These are phyloP conservation scores for Bombus waltoni DNA, from an alignment of 1,140 invertebrate species.

Conservation along the genomic window DNA sequence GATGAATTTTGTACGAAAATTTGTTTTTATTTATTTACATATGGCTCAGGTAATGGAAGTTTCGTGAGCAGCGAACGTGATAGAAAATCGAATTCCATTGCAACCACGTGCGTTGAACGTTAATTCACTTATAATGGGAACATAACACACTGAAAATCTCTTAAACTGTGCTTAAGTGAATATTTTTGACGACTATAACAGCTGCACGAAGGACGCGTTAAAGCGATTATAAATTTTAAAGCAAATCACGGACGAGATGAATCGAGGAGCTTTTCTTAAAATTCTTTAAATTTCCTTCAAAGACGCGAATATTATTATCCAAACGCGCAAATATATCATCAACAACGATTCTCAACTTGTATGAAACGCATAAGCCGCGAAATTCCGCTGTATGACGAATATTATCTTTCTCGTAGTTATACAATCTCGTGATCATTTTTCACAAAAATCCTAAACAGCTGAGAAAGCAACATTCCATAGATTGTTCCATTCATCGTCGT, in stretches of 20 bases:
- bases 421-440: not conserved
- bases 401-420: not conserved
- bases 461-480: not conserved
- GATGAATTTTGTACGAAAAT: not conserved
- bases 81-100: not conserved
- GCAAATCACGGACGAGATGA: not conserved
- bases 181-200: not conserved
- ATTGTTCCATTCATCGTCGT: not conserved
- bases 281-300: not conserved
- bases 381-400: not conserved
- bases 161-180: not conserved
- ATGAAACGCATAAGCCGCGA: not conserved
- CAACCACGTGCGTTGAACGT: not conserved
- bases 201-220: not conserved
- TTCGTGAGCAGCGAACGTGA: not conserved
- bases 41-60: not conserved
- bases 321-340: not conserved
- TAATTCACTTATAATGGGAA: not conserved
- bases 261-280: not conserved
- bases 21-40: not conserved
- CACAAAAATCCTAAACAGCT: no score
- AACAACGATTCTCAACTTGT: not conserved
- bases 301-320: not conserved
- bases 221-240: not conserved
- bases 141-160: not conserved